A percentile compares a stretch with the other conserved stretches of the same genome.
phyloP scores from a whole-genome alignment of 2,113 vertebrate genomes.

The Capra hircus region DNA sequence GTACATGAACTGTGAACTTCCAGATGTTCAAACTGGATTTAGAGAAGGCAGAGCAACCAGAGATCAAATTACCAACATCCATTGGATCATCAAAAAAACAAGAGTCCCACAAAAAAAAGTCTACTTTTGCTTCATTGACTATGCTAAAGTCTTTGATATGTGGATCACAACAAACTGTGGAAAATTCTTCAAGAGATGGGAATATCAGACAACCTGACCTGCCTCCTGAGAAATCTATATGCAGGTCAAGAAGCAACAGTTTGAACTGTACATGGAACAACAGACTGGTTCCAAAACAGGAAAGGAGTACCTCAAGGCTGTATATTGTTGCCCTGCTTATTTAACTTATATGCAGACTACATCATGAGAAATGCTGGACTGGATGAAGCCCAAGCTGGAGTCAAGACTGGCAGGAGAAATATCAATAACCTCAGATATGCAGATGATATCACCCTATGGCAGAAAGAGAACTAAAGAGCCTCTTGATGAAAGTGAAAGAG shows the following conservation, averaged over 20 bases:
- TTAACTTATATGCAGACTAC: background rate
- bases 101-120: background rate
- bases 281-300: background rate
- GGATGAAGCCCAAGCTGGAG: background rate
- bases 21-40: background rate
- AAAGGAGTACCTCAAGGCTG: background rate
- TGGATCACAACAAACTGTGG: background rate
- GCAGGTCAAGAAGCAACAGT: background rate
- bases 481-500: background rate
- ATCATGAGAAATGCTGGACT: background rate
- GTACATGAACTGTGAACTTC: background rate
- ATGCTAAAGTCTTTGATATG: background rate
- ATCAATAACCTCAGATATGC: background rate
- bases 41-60: background rate
- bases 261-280: background rate
- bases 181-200: background rate
- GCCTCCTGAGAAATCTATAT: background rate
- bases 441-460: background rate
- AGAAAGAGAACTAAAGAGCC: background rate
- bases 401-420: background rate
- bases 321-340: background rate
- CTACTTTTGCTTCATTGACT: background rate
- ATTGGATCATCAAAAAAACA: background rate
- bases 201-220: background rate
- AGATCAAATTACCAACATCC: background rate